phyloP scores from a whole-genome alignment of 2,888 invertebrate species.

The Orgyia antiqua region DNA sequence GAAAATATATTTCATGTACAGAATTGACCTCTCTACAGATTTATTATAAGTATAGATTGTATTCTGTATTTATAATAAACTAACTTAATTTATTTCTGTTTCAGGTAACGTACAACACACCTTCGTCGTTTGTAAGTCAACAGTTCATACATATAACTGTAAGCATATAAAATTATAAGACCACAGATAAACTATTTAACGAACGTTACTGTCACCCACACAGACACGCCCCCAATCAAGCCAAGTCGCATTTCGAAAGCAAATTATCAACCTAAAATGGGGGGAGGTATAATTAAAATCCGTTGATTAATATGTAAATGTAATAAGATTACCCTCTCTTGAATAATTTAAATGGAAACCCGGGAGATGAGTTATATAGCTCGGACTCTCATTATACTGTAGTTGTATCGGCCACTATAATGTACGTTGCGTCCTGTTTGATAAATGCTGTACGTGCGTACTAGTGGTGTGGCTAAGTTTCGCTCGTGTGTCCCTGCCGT shows the following conservation, averaged over 20 bases:
- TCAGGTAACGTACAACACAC: constrained; percentile 47
- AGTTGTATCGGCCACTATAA: constrained; percentile 54
- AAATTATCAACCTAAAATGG: constrained; percentile 72
- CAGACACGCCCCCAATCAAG: constrained; percentile 61
- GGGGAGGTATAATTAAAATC: constrained; percentile 96
- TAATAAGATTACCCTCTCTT: constrained; percentile 98
- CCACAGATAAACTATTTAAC: constrained; percentile 58
- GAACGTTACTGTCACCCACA: constrained; percentile 51
- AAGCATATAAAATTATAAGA: constrained; percentile 32
- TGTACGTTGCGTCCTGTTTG: constrained; percentile 47
- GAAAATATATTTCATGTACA: too few species aligned
- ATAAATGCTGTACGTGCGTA: constrained; percentile 43
- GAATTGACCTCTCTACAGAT: too few species aligned
- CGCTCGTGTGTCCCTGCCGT: constrained; percentile 18
- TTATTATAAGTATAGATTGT: too few species aligned
- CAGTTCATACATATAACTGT: constrained; percentile 17
- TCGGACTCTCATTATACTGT: constrained; percentile 60
- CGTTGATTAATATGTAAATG: constrained; percentile 99
- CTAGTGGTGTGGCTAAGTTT: constrained; percentile 12
- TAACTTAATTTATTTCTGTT: too few species aligned
- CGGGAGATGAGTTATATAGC: constrained; percentile 71
- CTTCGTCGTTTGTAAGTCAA: constrained; percentile 29
- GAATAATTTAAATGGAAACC: constrained; percentile 82
- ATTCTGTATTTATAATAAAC: too few species aligned
- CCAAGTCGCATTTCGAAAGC: constrained; percentile 73